Percentiles rank a stretch among this genome's conserved stretches.
Evolutionary conservation across 2,888 invertebrate genomes (phyloP).

Genomic region (Smittia aterrima): DNA sequence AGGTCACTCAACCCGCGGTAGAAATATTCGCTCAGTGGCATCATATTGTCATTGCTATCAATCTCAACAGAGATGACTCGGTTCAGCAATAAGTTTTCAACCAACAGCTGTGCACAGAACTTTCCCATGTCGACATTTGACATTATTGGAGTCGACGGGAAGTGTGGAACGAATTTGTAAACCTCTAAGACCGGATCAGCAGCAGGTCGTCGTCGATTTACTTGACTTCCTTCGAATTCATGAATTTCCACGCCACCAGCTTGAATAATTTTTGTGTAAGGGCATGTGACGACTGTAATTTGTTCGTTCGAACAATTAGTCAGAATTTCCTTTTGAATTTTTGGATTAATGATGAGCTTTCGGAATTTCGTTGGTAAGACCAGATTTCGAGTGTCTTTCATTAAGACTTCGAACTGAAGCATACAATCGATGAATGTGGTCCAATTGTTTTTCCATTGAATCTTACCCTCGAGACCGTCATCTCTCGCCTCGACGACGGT

Average conservation of each 20-base stretch:
- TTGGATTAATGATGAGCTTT: constrained; percentile 65
- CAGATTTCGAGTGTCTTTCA: constrained; percentile 66
- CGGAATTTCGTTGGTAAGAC: constrained; percentile 74
- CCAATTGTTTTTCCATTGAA: constrained; percentile 84
- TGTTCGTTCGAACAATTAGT: constrained; percentile 44
- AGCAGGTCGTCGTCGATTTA: constrained; percentile 62
- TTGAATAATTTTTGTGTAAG: constrained; percentile 52
- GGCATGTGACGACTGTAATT: constrained; percentile 49
- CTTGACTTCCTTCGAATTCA: constrained; percentile 60
- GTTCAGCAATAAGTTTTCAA: constrained; percentile 63
- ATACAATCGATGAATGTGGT: constrained; percentile 87
- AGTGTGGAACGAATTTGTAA: constrained; percentile 63
- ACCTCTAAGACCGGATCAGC: constrained; percentile 68
- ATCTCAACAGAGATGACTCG: constrained; percentile 59
- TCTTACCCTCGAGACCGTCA: constrained; percentile 62
- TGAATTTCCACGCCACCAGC: constrained; percentile 59
- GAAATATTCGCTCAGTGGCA: constrained; percentile 57
- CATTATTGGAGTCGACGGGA: constrained; percentile 44
- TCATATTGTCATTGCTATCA: constrained; percentile 50
- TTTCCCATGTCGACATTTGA: constrained; percentile 54
- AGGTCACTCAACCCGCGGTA: constrained; percentile 59
- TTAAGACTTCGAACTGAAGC: constrained; percentile 80
- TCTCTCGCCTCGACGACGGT: constrained; percentile 55
- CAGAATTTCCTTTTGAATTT: constrained; percentile 48
- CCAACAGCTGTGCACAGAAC: constrained; percentile 61